A percentile compares a stretch with the other conserved stretches of the same genome.
Conservation (phyloP, 2,797 vertebrate species). For the Thunnus albacares region DNA sequence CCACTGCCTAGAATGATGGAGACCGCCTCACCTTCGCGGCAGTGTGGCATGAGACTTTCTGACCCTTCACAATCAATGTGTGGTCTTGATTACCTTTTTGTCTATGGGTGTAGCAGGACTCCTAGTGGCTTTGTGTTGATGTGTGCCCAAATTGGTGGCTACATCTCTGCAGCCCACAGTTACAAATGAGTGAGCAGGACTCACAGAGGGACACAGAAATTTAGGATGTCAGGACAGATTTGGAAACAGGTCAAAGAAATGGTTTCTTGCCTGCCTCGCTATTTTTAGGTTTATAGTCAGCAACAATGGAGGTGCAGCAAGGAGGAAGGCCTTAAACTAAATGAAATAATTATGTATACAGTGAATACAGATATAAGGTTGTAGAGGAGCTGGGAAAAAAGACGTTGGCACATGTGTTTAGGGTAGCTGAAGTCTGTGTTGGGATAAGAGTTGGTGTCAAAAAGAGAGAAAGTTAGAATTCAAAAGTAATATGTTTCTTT, state of each 20-base stretch:
- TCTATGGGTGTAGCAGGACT: neutral
- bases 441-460: neutral
- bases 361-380: neutral
- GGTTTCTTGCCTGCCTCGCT: conserved; percentile 38
- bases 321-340: conserved; percentile 1
- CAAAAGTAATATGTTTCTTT: neutral
- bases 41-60: conserved; percentile 4
- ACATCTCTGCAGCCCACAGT: conserved; percentile 43
- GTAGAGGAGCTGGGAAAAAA: neutral
- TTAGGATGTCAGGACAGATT: conserved; percentile 60
- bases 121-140: neutral
- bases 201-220: conserved; percentile 41
- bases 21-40: conserved; percentile 1
- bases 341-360: neutral
- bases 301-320: conserved; percentile 19
- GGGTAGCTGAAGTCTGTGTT: neutral
- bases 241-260: conserved; percentile 42
- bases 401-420: neutral
- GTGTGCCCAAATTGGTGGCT: conserved; percentile 21
- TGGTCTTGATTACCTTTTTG: conserved; percentile 13
- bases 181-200: conserved; percentile 40
- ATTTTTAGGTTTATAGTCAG: conserved; percentile 46
- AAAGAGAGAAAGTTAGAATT: conserved; percentile 9
- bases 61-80: conserved; percentile 33
- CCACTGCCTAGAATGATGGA: conserved; percentile 19